Evolutionary conservation across 1,140 invertebrate genomes (phyloP), one percentile per base, ranked within the genome.

Genomic region (Heliconius himera): DNA sequence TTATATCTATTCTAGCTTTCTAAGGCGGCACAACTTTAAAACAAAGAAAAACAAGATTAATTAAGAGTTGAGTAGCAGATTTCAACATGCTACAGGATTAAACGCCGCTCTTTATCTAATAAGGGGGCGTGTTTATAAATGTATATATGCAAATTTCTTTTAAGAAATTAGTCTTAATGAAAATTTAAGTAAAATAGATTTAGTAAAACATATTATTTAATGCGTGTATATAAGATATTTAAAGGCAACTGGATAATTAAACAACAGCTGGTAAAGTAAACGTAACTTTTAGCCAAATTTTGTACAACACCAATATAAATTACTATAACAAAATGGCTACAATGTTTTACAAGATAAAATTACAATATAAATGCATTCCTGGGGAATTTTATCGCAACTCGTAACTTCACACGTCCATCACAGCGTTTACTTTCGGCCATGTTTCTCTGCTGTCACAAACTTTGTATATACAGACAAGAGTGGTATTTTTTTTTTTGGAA

Each of bases 281-380:
- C 9, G n/a, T 22, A 60, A 11, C 9, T n/a, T 11, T n/a, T 22
- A 46, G 13, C 13, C 13, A 46, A 1, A 46, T 46, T 46, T 16
- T 46, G 41, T 46, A 16, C 22, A 29, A 66, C 8, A 66, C 3
- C 22, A 29, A 26, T 3, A 29, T 13, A 66, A 29, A 66, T 13
- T 16, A 66, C 13, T 60, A 26, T 22, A 18, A 66, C 26, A 66
- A 66, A 22, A 26, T 66, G 11, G 26, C 60, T 29, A 66, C 60
- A 66, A 66, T 66, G 60, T 66, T 1, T 60, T 29, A 29, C 26
- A 16, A 66, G 26, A 29, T 29, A 26, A 66, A 66, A 66, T 66
- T 66, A 66, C 60, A 66, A 66, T 66, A 66, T 66, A 66, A 66
- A 66, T 66, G 60, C 60, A 66, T 66, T 26, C 60, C 60, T 29